Base-by-base conservation (phyloP, 2,888 invertebrate species). In the Amiota minor region DNA sequence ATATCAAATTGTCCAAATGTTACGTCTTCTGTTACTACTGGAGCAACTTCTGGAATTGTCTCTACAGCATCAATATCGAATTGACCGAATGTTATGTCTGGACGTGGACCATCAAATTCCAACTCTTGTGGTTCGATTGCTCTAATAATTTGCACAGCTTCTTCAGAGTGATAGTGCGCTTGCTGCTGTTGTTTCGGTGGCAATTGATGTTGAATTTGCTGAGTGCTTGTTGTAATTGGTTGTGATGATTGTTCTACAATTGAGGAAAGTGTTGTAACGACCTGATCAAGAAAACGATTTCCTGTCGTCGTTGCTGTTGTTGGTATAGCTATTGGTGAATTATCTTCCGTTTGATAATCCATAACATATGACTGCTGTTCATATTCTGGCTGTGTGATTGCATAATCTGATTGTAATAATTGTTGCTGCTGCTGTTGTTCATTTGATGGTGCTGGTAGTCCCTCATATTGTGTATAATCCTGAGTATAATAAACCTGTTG, bases 1-100 rank as follows among this genome's bases (percentile, higher is more conserved):
- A 86, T 76, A 64, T 86, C 86, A 74, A 89, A 89, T 73, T 89
- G 89, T 11, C 88, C 89, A 70, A 89, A 88, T 56, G 56, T 16
- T 10, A 18, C 18, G 2, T 56, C 56, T 16, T n/a, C 74, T 14
- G 20, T 68, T 16, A 18, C 11, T n/a, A 47, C 16, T 12, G 12
- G 14, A 74, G 75, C 75, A 49, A 74, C 72, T 18, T 10, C 56
- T 14, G 86, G 87, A 74, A 88, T 87, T 4, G 82, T 81, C 78
- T 88, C 88, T 71, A 88, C 87, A 76, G 89, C 88, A 80, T 89
- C 86, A 49, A 86, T 76, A 62, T 86, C 86, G 74, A 89, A 89
- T 73, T 89, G 89, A 9, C 88, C 89, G 68, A 89, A 88, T 0
- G 89, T 89, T 49, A 88, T 86, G 50, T 88, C 87, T 0, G 88